Evolutionary conservation across 1,140 invertebrate genomes (phyloP).

Genomic region (Scaptomyza graminum): DNA sequence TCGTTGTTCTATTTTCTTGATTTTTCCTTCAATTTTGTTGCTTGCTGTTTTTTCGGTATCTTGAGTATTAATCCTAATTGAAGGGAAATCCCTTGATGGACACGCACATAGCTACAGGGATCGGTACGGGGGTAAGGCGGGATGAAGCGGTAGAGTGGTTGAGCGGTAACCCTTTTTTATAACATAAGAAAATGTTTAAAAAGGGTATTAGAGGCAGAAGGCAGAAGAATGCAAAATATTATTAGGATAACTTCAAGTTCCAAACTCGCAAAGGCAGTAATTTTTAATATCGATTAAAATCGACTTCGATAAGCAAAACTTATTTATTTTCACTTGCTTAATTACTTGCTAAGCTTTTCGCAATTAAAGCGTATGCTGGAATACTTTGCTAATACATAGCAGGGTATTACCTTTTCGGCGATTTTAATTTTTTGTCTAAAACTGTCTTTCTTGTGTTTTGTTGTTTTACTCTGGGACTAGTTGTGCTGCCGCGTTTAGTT

Average conservation of each 20-base stretch:
- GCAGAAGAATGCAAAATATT: too few relatives aligned
- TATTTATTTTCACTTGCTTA: too few relatives aligned
- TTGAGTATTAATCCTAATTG: constrained; percentile 82
- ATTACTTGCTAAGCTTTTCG: too few relatives aligned
- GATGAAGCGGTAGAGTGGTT: constrained; percentile 16
- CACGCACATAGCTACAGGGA: constrained; percentile 43
- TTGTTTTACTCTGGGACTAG: constrained; percentile 31
- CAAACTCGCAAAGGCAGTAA: too few relatives aligned
- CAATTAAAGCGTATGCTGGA: too few relatives aligned
- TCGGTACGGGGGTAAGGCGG: not conserved
- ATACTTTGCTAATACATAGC: too few relatives aligned
- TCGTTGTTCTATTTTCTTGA: constrained; percentile 30
- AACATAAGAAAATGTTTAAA: not conserved
- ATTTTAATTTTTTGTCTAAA: constrained; percentile 13
- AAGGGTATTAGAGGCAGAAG: too few relatives aligned
- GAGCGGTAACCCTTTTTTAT: constrained; percentile 67
- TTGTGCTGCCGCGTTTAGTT: constrained; percentile 50
- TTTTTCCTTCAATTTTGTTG: constrained; percentile 33
- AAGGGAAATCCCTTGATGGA: constrained; percentile 79
- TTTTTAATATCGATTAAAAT: too few relatives aligned
- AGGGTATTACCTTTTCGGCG: not conserved
- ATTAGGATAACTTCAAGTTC: not conserved
- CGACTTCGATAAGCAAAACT: too few relatives aligned
- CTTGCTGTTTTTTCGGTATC: constrained; percentile 62
- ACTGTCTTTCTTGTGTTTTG: not conserved